Evolutionary conservation across 2,888 invertebrate species (phyloP).

Genomic region (Pollenia amentaria): DNA sequence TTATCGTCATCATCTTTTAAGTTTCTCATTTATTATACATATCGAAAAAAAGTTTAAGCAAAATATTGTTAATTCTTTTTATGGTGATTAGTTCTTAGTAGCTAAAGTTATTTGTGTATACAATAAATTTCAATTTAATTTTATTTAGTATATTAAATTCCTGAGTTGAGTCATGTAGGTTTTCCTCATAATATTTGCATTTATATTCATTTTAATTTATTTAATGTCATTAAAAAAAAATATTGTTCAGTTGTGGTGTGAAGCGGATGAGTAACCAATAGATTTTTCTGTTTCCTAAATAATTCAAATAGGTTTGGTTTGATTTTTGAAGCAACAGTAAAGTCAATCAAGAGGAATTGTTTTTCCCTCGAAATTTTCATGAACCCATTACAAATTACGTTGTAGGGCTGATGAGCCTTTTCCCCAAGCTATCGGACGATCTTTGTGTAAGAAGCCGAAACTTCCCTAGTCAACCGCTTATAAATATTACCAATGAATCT

Average conservation of each 20-base stretch:
- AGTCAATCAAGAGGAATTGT: too few relatives aligned
- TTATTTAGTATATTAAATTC: constrained; percentile 21
- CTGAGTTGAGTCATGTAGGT: constrained; percentile 48
- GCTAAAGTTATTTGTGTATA: not conserved
- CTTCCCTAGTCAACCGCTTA: too few relatives aligned
- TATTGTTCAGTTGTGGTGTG: not conserved
- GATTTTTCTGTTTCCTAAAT: not conserved
- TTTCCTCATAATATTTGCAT: constrained; percentile 30
- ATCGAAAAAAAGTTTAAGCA: not conserved
- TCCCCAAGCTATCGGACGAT: too few relatives aligned
- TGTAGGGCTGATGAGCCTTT: too few relatives aligned
- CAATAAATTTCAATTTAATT: not conserved
- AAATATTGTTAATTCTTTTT: constrained; percentile 1
- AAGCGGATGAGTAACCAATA: constrained; percentile 32
- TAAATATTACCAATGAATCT: too few relatives aligned
- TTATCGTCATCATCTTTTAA: not conserved
- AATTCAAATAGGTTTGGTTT: too few relatives aligned
- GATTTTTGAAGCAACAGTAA: too few relatives aligned
- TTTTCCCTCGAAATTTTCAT: too few relatives aligned
- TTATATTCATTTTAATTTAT: not conserved
- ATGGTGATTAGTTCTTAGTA: constrained; percentile 54
- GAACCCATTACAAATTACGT: too few relatives aligned
- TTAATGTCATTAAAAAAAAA: constrained; percentile 18
- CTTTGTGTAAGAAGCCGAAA: too few relatives aligned
- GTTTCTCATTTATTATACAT: constrained; percentile 20